Conservation (phyloP, 2,888 invertebrate species). For the Conchocele bisecta region DNA sequence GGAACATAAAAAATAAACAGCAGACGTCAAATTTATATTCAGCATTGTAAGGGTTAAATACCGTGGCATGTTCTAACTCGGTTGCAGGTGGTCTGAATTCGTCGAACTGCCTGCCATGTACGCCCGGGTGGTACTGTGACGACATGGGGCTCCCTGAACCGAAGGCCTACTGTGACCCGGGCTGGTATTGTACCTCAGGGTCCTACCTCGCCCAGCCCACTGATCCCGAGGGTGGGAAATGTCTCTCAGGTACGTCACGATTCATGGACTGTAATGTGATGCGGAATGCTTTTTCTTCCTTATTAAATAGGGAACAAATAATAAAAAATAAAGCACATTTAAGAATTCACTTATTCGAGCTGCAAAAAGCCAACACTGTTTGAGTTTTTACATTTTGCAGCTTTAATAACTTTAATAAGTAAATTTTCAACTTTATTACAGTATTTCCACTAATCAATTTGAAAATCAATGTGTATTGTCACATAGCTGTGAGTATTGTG, state of each 20-base stretch:
- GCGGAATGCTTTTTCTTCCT: neutral
- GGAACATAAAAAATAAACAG: too few species aligned
- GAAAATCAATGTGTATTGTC: too few species aligned
- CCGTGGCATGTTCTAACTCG: neutral
- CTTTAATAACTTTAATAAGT: too few species aligned
- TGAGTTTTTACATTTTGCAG: neutral
- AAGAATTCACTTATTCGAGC: neutral
- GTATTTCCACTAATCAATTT: too few species aligned
- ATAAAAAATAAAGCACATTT: neutral
- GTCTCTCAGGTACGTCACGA: conserved; percentile 68
- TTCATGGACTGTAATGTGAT: neutral
- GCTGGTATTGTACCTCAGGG: conserved; percentile 76
- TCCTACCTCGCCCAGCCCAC: conserved; percentile 73
- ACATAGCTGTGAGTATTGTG: too few species aligned
- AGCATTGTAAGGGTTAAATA: neutral
- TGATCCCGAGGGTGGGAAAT: conserved; percentile 78
- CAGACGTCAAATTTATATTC: too few species aligned
- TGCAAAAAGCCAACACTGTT: neutral
- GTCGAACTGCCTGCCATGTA: conserved; percentile 69
- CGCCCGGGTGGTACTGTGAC: conserved; percentile 75
- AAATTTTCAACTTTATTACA: too few species aligned
- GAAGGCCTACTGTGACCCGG: conserved; percentile 72
- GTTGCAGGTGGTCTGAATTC: conserved; percentile 68
- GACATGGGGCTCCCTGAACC: conserved; percentile 66
- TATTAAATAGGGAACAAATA: neutral